Evolutionary conservation across 2,797 vertebrate species (phyloP).

Genomic region (Leuciscus waleckii): DNA sequence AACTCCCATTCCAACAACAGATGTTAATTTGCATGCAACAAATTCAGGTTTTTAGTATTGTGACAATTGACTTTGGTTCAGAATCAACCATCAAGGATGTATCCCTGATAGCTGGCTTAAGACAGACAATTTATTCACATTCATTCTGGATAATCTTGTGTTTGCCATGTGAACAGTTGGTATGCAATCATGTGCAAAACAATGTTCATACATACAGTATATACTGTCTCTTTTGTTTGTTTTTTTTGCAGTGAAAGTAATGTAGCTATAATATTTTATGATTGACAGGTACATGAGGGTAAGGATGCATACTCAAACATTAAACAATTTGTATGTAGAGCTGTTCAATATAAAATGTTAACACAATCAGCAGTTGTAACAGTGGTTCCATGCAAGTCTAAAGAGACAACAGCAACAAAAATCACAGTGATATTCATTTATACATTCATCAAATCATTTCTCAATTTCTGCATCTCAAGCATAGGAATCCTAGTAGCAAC

Average conservation of each 20-base stretch:
- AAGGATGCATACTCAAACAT: not conserved
- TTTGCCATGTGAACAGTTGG: not conserved
- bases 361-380: not conserved
- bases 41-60: not conserved
- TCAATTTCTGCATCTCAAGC: not conserved
- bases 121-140: not conserved
- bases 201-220: not conserved
- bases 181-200: not conserved
- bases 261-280: not conserved
- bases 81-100: not conserved
- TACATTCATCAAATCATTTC: constrained; percentile 48
- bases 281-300: not conserved
- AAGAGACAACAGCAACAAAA: constrained; percentile 30
- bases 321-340: not conserved
- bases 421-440: constrained; percentile 57
- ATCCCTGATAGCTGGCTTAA: constrained; percentile 2
- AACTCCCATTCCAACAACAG: constrained; percentile 20
- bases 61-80: constrained; percentile 4
- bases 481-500: not conserved
- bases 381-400: constrained; percentile 18
- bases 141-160: constrained; percentile 4
- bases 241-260: not conserved
- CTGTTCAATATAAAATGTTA: constrained; percentile 4
- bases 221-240: no score
- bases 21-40: constrained; percentile 34